Conservation (phyloP, 1,140 invertebrate genomes). For the Berghia stephanieae region DNA sequence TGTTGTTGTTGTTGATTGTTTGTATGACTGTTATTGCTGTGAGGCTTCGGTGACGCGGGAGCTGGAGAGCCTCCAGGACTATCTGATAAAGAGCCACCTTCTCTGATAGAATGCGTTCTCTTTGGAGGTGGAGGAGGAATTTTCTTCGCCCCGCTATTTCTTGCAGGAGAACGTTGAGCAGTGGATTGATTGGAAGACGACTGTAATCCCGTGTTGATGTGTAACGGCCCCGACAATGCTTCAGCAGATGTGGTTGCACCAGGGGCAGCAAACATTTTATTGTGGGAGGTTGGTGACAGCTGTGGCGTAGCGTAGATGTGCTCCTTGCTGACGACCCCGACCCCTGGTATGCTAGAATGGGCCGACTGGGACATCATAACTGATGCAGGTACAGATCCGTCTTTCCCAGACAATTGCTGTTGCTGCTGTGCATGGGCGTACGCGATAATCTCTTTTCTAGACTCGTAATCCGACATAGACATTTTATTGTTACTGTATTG, state of each 20-base stretch:
- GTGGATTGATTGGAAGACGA: constrained; percentile 33
- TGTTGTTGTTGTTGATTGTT: too few relatives aligned
- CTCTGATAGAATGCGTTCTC: constrained; percentile 70
- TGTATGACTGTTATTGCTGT: too few relatives aligned
- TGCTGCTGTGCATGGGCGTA: too few relatives aligned
- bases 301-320: constrained; percentile 59
- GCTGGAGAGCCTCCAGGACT: too few relatives aligned
- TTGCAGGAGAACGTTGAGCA: constrained; percentile 37
- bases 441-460: too few relatives aligned
- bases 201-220: constrained; percentile 29
- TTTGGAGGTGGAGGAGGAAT: constrained; percentile 82
- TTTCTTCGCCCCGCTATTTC: constrained; percentile 63
- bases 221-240: constrained; percentile 44
- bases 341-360: too few relatives aligned
- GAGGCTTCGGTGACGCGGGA: too few relatives aligned
- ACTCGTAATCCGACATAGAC: too few relatives aligned
- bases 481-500: too few relatives aligned
- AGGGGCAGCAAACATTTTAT: constrained; percentile 22
- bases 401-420: too few relatives aligned
- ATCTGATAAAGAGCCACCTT: not conserved
- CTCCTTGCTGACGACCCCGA: constrained; percentile 45
- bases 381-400: too few relatives aligned
- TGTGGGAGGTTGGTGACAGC: constrained; percentile 39
- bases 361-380: too few relatives aligned
- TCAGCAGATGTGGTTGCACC: constrained; percentile 15